Evolutionary conservation across 1,140 invertebrate species (phyloP).

Genomic region (Antheraea mylitta): DNA sequence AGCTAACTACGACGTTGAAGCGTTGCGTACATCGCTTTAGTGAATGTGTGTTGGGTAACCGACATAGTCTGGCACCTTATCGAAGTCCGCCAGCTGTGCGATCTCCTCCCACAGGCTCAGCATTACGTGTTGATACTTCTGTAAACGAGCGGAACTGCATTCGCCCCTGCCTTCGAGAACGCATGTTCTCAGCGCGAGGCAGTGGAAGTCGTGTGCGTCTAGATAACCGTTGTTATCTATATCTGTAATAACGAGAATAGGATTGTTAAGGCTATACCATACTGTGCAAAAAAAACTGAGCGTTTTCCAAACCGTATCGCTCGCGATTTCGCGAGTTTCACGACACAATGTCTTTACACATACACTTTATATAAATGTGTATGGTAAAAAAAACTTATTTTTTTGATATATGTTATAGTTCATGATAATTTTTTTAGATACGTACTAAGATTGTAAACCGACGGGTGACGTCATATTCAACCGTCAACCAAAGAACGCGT

Average conservation of each 20-base stretch:
- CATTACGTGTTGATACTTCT: slow-evolving; percentile 90
- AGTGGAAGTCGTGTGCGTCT: slow-evolving; percentile 90
- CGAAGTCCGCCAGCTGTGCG: slow-evolving; percentile 89
- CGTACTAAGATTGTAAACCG: no score
- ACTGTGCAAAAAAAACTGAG: no score
- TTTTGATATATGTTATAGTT: no score
- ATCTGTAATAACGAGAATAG: slow-evolving; percentile 77
- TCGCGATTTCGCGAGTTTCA: no score
- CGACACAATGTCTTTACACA: no score
- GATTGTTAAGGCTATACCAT: no score
- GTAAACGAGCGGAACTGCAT: slow-evolving; percentile 83
- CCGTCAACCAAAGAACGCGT: no score
- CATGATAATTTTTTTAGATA: no score
- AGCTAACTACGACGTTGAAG: slow-evolving; percentile 18
- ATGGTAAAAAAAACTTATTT: no score
- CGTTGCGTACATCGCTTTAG: slow-evolving; percentile 40
- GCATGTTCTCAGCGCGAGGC: slow-evolving; percentile 88
- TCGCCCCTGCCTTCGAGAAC: slow-evolving; percentile 90
- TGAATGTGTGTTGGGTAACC: slow-evolving; percentile 53
- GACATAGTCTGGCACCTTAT: slow-evolving; percentile 85
- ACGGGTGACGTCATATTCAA: no score
- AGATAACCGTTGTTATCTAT: slow-evolving; percentile 91
- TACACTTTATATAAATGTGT: no score
- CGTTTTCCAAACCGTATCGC: no score
- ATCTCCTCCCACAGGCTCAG: slow-evolving; percentile 91